phyloP scores from a whole-genome alignment of 2,113 vertebrate genomes.

The Girardinichthys multiradiatus region DNA sequence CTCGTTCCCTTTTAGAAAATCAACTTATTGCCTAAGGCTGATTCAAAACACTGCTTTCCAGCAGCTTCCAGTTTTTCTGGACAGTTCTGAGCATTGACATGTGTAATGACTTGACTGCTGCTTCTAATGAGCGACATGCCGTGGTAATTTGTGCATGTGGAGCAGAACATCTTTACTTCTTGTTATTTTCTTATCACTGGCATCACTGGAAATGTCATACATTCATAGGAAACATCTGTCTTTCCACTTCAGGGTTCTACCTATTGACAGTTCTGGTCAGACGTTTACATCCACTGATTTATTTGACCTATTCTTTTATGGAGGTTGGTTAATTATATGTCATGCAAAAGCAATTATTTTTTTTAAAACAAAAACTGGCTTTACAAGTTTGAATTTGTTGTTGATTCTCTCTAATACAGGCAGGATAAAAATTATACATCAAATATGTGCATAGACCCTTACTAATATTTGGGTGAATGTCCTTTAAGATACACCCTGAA shows the following conservation, averaged over 20 bases:
- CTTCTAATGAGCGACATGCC: slow-evolving; percentile 70
- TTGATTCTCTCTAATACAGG: not conserved
- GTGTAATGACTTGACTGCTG: slow-evolving; percentile 75
- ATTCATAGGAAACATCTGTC: not conserved
- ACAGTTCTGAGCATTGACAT: slow-evolving; percentile 59
- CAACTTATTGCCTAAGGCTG: slow-evolving; percentile 25
- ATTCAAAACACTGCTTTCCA: slow-evolving; percentile 34
- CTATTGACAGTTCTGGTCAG: not conserved
- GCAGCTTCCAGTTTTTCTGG: slow-evolving; percentile 33
- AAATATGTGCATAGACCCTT: not conserved
- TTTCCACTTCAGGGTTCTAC: slow-evolving; percentile 3
- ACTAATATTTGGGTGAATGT: too few species aligned
- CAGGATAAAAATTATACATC: not conserved
- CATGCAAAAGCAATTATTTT: not conserved
- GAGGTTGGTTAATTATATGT: not conserved
- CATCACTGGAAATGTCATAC: not conserved
- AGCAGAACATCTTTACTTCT: slow-evolving; percentile 14
- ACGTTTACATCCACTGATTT: not conserved
- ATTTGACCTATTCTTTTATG: not conserved
- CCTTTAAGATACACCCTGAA: too few species aligned
- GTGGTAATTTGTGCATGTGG: slow-evolving; percentile 47
- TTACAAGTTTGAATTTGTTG: not conserved
- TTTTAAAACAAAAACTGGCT: too few species aligned
- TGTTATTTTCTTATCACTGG: slow-evolving; percentile 10
- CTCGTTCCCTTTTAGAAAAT: slow-evolving; percentile 14